Base-by-base conservation (phyloP, 1,140 invertebrate species). In the Euura saliciscinereae region DNA sequence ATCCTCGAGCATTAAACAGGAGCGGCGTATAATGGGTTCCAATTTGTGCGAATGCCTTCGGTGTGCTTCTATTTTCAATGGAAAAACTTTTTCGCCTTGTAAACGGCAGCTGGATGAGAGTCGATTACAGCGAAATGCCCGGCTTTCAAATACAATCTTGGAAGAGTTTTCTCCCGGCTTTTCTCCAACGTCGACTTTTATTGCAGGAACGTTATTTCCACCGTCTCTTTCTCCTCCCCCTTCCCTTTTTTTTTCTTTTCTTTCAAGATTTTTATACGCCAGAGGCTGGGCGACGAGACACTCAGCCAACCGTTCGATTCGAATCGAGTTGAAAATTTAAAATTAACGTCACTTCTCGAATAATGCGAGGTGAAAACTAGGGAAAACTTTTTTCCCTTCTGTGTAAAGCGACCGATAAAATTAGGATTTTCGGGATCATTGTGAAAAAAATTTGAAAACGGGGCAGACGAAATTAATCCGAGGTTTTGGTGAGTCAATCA, bases 401-500 rank as follows among this genome's bases (percentile, higher is more conserved):
- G 28, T 28, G 28, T 28, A 28, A 28, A 28, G 28, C 28, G 28
- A 28, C 0, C 28, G 28, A 28, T 28, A 28, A 28, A 28, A 28
- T 28, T 1, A 28, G 28, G 28, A 28, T 28, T 28, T 28, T 28
- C 28, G 28, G 28, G 28, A 28, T 28, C 28, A 1, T 28, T 28
- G 28, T 0, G 28, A 28, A 28, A 28, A 28, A 28, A 28, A 28
- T 28, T 0, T 28, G 28, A 28, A 28, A 28, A 28, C 28, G 1
- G 28, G 28, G n/a, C 11, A 51, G 13, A 3, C 51, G 51, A n/a
- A 59, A 59, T n/a, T 59, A 59, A 59, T 8, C 51, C 51, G 3
- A 11, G 10, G 5, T n/a, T 28, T 44, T 44, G 76, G 77, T 74
- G 80, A 83, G 79, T 75, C 80, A 75, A 74, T 77, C 77, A 79